A percentile compares a stretch with the other conserved stretches of the same genome.
These are phyloP conservation scores for Myotis pilosus DNA, from an alignment of 2,797 vertebrate genomes.

Conservation along the genomic window DNA sequence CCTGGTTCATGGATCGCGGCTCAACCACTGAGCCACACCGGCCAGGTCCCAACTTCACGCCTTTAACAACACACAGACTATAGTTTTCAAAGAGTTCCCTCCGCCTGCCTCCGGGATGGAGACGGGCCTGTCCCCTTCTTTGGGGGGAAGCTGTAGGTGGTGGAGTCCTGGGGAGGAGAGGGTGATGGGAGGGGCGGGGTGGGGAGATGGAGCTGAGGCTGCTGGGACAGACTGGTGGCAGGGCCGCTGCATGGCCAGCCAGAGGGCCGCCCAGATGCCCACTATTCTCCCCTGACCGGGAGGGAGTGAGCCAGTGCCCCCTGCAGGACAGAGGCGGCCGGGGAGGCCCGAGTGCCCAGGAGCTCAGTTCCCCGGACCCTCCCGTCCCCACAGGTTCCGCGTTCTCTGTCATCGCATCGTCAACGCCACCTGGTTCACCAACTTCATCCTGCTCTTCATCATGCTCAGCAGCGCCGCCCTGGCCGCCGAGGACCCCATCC, in stretches of 20 bases:
- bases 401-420: slow-evolving; percentile 95
- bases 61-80: not conserved
- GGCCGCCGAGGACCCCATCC: slow-evolving; percentile 97
- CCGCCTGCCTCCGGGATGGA: not conserved
- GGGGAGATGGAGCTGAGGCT: not conserved
- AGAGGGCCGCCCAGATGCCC: not conserved
- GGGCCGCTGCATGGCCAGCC: rapidly evolving
- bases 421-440: slow-evolving; percentile 98
- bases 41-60: not conserved
- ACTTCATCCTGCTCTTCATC: slow-evolving; percentile 98
- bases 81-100: not conserved
- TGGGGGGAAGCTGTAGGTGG: not conserved
- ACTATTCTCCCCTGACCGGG: not conserved
- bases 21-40: no score
- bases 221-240: not conserved
- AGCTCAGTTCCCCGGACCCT: not conserved
- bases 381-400: slow-evolving; percentile 87
- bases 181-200: rapidly evolving
- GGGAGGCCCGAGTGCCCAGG: rapidly evolving
- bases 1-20: no score
- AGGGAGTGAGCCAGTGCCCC: rapidly evolving
- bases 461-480: slow-evolving; percentile 96
- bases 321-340: not conserved
- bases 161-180: rapidly evolving
- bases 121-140: no score